Conservation (phyloP, 2,797 vertebrate species). For the Urosaurus nigricauda region DNA sequence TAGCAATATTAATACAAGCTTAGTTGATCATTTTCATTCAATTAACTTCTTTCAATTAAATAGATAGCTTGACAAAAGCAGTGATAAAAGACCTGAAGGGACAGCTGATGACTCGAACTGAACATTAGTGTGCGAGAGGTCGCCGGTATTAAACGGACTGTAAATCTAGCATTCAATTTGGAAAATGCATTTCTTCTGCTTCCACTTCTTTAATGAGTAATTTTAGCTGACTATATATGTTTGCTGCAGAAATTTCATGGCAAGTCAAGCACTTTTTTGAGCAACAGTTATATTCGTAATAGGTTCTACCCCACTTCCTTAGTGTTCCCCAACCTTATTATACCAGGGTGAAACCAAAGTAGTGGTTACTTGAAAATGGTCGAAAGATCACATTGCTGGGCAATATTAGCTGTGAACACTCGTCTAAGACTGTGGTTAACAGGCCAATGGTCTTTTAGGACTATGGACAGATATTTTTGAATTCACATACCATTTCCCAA, state of each 20-base stretch:
- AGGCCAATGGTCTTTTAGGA: not conserved
- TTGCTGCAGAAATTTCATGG: constrained; percentile 82
- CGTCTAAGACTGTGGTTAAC: not conserved
- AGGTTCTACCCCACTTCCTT: constrained; percentile 48
- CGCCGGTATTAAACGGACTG: constrained; percentile 91
- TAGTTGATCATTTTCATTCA: constrained; percentile 99
- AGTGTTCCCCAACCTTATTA: constrained; percentile 47
- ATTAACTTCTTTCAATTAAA: constrained; percentile 99
- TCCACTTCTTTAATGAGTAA: constrained; percentile 93
- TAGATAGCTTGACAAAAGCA: constrained; percentile 99
- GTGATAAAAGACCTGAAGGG: constrained; percentile 97
- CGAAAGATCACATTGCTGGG: not conserved
- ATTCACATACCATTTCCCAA: not conserved
- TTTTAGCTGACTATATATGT: constrained; percentile 95
- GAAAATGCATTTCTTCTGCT: constrained; percentile 96
- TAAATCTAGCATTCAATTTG: constrained; percentile 99
- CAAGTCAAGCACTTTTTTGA: constrained; percentile 71
- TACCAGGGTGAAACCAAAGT: not conserved
- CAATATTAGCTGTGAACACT: not conserved
- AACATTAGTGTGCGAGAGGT: constrained; percentile 98
- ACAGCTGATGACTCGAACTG: constrained; percentile 94
- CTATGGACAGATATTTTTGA: not conserved
- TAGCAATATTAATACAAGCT: constrained; percentile 99
- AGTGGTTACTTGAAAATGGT: constrained; percentile 21
- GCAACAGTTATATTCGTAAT: constrained; percentile 56